Base-by-base conservation (phyloP, 2,113 vertebrate genomes). In the Junco hyemalis region DNA sequence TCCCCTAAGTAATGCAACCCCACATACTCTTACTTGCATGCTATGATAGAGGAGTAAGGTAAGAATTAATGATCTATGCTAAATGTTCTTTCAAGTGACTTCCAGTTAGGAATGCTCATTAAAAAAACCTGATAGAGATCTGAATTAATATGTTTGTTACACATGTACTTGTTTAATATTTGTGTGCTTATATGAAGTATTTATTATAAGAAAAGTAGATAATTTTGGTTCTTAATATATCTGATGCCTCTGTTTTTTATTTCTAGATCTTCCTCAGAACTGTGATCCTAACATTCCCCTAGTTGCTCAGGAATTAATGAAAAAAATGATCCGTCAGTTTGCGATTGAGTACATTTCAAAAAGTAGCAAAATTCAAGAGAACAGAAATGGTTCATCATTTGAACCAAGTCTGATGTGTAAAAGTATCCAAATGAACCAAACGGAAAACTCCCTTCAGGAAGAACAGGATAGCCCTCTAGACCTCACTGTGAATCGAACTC, bases 231-330 rank as follows among this genome's bases (percentile, higher is more conserved):
- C 65, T 60, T 93, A 93, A 94, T 81, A 5, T 12, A 45, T 77
- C 12, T 94, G 16, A 94, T 87, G 40, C 84, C 44, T 95, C 2
- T 96, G 53, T 48, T 91, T 98, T 97, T 78, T 95, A 33, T 96
- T 96, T 56, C 90, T 93, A 99, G 99, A 99, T 98, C 98, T 99
- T 98, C 97, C 98, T 98, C 97, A 98, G 97, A 99, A 98, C 98
- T 99, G 98, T 98, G 99, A 99, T 98, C 98, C 99, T 97, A 99
- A 98, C 98, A 99, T 99, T 98, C 99, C 99, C 96, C 96, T 98
- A 98, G 98, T 99, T 97, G 99, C 99, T 97, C 99, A 99, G 98
- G 99, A 99, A 98, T 98, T 99, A 98, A 99, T 99, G 99, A 99
- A 98, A 97, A 99, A 99, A 97, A 99, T 99, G 99, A 99, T 99